These are phyloP conservation scores for Pachypeltis micranthus DNA, from an alignment of 1,140 invertebrate genomes.

Conservation along the genomic window DNA sequence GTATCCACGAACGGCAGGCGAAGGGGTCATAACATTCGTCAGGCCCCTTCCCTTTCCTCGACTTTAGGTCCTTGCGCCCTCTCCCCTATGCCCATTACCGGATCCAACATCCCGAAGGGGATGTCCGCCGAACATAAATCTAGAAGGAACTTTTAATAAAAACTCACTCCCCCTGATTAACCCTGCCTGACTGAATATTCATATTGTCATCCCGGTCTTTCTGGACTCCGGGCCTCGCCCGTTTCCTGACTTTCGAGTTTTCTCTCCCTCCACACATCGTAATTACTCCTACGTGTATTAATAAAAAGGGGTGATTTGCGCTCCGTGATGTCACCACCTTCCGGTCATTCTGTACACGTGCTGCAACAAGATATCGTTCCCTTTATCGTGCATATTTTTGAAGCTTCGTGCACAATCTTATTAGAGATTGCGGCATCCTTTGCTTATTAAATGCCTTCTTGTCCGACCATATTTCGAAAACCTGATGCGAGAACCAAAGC, in stretches of 20 bases:
- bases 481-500: too few relatives aligned
- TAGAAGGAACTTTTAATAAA: conserved; percentile 5
- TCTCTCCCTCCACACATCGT: not conserved
- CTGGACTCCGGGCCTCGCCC: not conserved
- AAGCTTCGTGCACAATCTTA: too few relatives aligned
- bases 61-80: not conserved
- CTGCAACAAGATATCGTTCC: too few relatives aligned
- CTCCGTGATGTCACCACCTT: not conserved
- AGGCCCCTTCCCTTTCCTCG: not conserved
- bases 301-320: not conserved
- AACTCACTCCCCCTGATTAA: conserved; percentile 9
- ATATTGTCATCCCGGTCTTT: not conserved
- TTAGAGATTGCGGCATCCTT: too few relatives aligned
- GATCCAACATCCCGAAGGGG: not conserved
- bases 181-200: not conserved
- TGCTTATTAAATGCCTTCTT: too few relatives aligned
- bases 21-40: conserved; percentile 2
- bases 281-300: not conserved
- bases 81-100: not conserved
- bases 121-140: conserved; percentile 6
- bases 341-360: not conserved
- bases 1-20: too few relatives aligned
- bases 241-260: not conserved
- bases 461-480: too few relatives aligned
- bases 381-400: too few relatives aligned